Evolutionary conservation across 2,113 vertebrate genomes (phyloP), one percentile per base, ranked within the genome.

Genomic region (Beaufortia kweichowensis): DNA sequence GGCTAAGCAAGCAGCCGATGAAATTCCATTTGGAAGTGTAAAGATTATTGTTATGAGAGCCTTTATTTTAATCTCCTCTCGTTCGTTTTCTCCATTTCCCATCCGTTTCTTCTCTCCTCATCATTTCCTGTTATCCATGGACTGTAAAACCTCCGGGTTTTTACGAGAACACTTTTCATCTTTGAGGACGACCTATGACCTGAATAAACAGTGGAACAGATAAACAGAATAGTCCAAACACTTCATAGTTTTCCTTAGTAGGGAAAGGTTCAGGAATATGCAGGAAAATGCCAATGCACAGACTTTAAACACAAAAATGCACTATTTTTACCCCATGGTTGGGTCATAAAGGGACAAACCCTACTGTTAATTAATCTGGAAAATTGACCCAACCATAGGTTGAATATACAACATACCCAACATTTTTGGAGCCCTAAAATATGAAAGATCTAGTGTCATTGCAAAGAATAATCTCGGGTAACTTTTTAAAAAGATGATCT

Each of bases 31-130:
- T 75, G 68, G 63, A 62, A 21, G 12, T 14, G 67, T 33, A 80
- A 76, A 64, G 70, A 82, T 78, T 82, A 77, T 66, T 82, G 69
- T 82, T 75, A 75, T 66, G 29, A 80, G 74, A 77, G 61, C 35
- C 19, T 50, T 60, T 62, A 56, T 53, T 61, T 71, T 57, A 10
- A 70, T 63, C 76, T 71, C 67, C 73, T 70, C 59, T 23, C 66
- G 12, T 31, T 39, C n/a, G 10, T 24, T 46, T 23, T 29, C 6
- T 66, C 29, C n/a, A 29, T 60, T 63, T 53, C 28, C 26, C 31
- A 10, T 43, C 28, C 12, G 28, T 57, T 48, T 31, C 39, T 39
- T 50, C 26, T 6, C 29, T 28, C 14, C 41, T 21, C n/a, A 1
- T 21, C 29, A 6, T 56, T 66, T 41, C 74, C 59, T 55, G 29